Conservation (phyloP, 2,888 invertebrate species). For the Tenthredo mesomela region DNA sequence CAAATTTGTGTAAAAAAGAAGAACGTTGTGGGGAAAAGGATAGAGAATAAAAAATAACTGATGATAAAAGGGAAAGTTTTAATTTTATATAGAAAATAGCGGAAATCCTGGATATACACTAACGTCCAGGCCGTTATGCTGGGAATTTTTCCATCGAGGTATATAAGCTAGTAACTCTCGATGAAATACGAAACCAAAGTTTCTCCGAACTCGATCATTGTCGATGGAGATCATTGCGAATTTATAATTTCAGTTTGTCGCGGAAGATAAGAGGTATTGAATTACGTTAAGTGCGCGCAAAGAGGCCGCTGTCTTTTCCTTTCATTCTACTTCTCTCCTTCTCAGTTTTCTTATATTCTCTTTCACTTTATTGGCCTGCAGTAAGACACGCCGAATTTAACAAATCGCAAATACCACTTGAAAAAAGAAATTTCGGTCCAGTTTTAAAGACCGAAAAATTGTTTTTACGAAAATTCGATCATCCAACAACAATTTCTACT, state of each 20-base stretch:
- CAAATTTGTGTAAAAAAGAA: neutral
- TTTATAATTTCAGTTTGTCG: constrained; percentile 51
- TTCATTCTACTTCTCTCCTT: neutral
- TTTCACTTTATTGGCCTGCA: neutral
- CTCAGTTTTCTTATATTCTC: neutral
- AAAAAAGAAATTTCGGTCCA: neutral
- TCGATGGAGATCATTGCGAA: constrained; percentile 49
- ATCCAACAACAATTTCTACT: neutral
- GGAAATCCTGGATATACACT: constrained; percentile 16
- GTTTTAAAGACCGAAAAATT: neutral
- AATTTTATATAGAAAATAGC: neutral
- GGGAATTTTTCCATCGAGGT: neutral
- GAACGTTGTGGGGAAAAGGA: neutral
- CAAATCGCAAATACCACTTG: neutral
- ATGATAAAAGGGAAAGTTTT: constrained; percentile 22
- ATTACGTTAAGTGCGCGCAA: constrained; percentile 33
- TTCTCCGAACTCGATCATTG: constrained; percentile 49
- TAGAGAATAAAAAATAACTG: neutral
- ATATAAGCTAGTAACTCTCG: constrained; percentile 16
- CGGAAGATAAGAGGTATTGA: constrained; percentile 44
- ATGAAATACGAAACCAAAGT: constrained; percentile 42
- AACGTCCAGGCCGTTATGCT: neutral
- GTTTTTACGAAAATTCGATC: neutral
- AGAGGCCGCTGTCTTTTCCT: neutral
- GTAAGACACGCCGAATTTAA: neutral